Evolutionary conservation across 2,113 vertebrate genomes (phyloP), one percentile per base, ranked within the genome.

Genomic region (Peromyscus californicus): DNA sequence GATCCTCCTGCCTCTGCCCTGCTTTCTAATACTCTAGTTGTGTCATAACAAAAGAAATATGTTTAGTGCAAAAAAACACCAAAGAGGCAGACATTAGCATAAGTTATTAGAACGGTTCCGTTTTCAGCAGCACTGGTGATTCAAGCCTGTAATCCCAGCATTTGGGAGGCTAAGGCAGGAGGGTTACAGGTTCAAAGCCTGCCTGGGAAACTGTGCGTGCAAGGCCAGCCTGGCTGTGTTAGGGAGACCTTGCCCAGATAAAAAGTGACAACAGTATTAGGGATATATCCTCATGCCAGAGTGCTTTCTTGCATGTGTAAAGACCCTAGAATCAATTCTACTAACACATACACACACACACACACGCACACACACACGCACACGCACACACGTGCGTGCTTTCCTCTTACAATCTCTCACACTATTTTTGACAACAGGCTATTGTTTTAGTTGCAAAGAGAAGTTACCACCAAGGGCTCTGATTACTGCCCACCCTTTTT

Each of bases 1-100:
- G 51, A 82, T n/a, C 51, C 33, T 57, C 33, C 17, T 22, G 79
- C 19, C 51, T 82, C 33, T 36, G 54, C 54, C 82, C 82, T 89
- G 36, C 61, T 91, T 91, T 74, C 82, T 21, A 91, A 93, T 93
- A 51, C 80, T 65, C 70, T 45, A 75, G 31, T 85, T 48, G 69
- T 19, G 42, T 79, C 26, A 24, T 17, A 72, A 8, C 24, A 48
- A 78, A 91, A 22, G 26, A 95, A 94, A 65, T 15, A 61, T 2
- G 12, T 51, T 86, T 89, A n/a, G 91, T 82, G 48, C n/a, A 93
- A 93, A 97, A 51, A 76, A 61, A 90, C 8, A 36, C 48, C 88
- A 72, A 39, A 57, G 67, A 94, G 16, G 9, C 0, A 69, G 24
- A 59, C 2, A 0, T 70, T 82, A 79, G 15, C 61, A 57, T 70